phyloP scores from a whole-genome alignment of 2,113 vertebrate species.

The Poecilia latipinna region DNA sequence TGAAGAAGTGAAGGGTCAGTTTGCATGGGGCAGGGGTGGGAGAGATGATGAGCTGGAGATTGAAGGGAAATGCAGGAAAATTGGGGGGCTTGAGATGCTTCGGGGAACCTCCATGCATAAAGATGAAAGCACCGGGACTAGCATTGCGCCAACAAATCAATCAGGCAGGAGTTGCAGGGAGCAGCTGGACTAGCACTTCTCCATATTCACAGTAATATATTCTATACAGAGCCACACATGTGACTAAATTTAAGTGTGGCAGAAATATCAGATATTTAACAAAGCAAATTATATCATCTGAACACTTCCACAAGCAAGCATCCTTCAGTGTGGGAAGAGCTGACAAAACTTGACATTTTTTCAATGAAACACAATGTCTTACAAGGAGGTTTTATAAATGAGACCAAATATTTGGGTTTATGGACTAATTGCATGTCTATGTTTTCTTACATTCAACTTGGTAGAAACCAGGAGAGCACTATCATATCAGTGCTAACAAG shows the following conservation, averaged over 20 bases:
- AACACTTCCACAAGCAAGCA: too few species aligned
- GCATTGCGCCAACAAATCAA: conserved; percentile 58
- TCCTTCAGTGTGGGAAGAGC: too few species aligned
- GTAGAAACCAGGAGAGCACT: too few species aligned
- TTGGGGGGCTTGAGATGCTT: conserved; percentile 5
- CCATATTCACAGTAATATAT: conserved; percentile 53
- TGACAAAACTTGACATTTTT: too few species aligned
- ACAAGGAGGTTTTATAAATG: too few species aligned
- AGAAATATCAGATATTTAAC: too few species aligned
- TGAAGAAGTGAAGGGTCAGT: conserved; percentile 14
- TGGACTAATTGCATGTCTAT: too few species aligned
- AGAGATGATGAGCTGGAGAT: conserved; percentile 22
- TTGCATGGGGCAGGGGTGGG: not conserved
- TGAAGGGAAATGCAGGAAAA: conserved; percentile 26
- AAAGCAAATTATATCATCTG: too few species aligned
- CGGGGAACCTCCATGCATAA: conserved; percentile 55
- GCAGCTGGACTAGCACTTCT: conserved; percentile 39
- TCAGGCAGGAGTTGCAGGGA: conserved; percentile 64
- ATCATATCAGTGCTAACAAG: too few species aligned
- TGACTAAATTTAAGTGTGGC: not conserved
- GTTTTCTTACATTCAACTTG: too few species aligned
- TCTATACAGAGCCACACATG: conserved; percentile 21
- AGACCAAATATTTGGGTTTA: too few species aligned
- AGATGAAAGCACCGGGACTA: conserved; percentile 59
- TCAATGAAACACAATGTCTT: too few species aligned